phyloP scores from a whole-genome alignment of 2,888 invertebrate genomes.

The Fabriciana adippe region DNA sequence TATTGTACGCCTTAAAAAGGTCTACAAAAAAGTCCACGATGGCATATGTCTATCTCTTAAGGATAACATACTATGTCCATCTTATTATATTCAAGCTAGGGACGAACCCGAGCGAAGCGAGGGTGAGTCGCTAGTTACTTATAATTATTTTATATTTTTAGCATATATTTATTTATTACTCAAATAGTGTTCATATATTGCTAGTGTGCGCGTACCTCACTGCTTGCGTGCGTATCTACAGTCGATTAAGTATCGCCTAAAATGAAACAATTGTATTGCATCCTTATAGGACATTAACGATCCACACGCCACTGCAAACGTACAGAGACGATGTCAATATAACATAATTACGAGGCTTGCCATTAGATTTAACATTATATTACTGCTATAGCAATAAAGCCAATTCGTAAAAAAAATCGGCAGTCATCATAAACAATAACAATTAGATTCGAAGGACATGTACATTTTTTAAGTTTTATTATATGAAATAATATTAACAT shows the following conservation, averaged over 20 bases:
- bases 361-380: conserved; percentile 8
- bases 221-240: conserved; percentile 58
- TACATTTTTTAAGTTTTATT: not conserved
- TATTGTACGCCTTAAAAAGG: too few relatives aligned
- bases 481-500: too few relatives aligned
- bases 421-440: conserved; percentile 5
- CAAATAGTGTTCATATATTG: not conserved
- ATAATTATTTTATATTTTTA: too few relatives aligned
- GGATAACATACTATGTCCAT: too few relatives aligned
- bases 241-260: conserved; percentile 66
- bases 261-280: conserved; percentile 62
- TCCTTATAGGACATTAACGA: conserved; percentile 53
- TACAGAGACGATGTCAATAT: conserved; percentile 21
- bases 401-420: conserved; percentile 5
- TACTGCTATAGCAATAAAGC: not conserved
- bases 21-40: too few relatives aligned
- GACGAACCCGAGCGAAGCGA: too few relatives aligned
- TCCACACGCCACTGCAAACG: conserved; percentile 40
- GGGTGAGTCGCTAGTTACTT: too few relatives aligned
- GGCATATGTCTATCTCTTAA: too few relatives aligned
- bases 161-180: too few relatives aligned
- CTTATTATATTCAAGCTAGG: too few relatives aligned
- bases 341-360: not conserved
- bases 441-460: conserved; percentile 9
- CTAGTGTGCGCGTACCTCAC: conserved; percentile 22